phyloP scores from a whole-genome alignment of 2,797 vertebrate species.

The Glyptemys insculpta region DNA sequence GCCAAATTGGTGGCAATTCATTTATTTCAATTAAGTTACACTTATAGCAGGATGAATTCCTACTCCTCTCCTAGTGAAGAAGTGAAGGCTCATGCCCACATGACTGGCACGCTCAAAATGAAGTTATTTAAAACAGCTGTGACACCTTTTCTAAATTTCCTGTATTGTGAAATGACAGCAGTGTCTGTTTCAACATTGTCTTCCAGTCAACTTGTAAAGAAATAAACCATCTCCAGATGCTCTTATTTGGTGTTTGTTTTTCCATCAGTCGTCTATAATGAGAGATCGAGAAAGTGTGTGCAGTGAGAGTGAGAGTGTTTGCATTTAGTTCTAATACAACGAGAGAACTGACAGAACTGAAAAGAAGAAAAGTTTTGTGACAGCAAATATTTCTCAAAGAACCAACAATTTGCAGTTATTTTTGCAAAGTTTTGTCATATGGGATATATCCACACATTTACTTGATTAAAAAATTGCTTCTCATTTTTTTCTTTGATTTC shows the following conservation, averaged over 20 bases:
- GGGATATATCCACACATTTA: constrained; percentile 60
- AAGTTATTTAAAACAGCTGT: constrained; percentile 72
- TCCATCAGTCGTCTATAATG: constrained; percentile 76
- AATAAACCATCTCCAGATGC: constrained; percentile 77
- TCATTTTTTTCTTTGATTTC: constrained; percentile 74
- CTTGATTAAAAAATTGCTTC: constrained; percentile 64
- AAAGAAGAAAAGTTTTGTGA: constrained; percentile 39
- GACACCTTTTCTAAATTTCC: constrained; percentile 75
- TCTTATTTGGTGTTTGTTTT: constrained; percentile 79
- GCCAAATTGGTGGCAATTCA: background rate
- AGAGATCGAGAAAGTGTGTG: constrained; percentile 68
- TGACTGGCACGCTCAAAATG: constrained; percentile 73
- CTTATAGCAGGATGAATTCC: background rate
- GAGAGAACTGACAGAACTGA: constrained; percentile 58
- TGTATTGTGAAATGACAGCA: constrained; percentile 77
- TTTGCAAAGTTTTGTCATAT: constrained; percentile 69
- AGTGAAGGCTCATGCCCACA: constrained; percentile 62
- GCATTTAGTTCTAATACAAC: constrained; percentile 62
- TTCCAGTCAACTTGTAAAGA: constrained; percentile 78
- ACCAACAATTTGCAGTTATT: constrained; percentile 61
- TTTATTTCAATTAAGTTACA: background rate
- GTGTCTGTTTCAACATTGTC: constrained; percentile 76
- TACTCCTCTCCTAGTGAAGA: constrained; percentile 44
- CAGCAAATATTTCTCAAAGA: constrained; percentile 63
- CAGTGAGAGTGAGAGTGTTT: constrained; percentile 60